Evolutionary conservation across 2,113 vertebrate species (phyloP).

Genomic region (Falcunculus frontatus): DNA sequence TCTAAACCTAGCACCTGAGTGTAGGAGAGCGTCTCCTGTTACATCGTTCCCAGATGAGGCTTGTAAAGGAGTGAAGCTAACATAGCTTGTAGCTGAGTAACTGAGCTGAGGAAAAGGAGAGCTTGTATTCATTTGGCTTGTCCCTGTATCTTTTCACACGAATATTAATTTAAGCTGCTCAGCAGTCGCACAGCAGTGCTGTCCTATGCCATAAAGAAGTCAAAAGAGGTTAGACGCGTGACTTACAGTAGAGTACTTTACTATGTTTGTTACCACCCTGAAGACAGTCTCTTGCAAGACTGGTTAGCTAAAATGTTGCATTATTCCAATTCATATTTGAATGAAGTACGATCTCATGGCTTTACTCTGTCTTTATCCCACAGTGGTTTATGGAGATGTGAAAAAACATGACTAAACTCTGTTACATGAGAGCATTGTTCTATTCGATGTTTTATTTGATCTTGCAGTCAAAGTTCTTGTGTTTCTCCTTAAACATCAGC

Average conservation of each 20-base stretch:
- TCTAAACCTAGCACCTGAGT: background rate
- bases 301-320: background rate
- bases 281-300: background rate
- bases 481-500: background rate
- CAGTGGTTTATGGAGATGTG: background rate
- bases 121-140: background rate
- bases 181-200: background rate
- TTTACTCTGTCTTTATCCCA: background rate
- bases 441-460: background rate
- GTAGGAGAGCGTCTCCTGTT: background rate
- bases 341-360: background rate
- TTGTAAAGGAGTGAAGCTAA: background rate
- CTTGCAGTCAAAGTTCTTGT: background rate
- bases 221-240: background rate
- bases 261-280: background rate
- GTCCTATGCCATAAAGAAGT: background rate
- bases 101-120: background rate
- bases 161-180: background rate
- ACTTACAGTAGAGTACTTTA: background rate
- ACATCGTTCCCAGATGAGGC: background rate
- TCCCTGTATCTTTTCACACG: background rate
- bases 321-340: background rate
- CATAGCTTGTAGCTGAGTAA: background rate
- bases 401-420: background rate
- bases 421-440: background rate